Percentiles rank a stretch among this genome's conserved stretches.
These are phyloP conservation scores for Bovichtus variegatus DNA, from an alignment of 2,797 vertebrate genomes.

Conservation along the genomic window DNA sequence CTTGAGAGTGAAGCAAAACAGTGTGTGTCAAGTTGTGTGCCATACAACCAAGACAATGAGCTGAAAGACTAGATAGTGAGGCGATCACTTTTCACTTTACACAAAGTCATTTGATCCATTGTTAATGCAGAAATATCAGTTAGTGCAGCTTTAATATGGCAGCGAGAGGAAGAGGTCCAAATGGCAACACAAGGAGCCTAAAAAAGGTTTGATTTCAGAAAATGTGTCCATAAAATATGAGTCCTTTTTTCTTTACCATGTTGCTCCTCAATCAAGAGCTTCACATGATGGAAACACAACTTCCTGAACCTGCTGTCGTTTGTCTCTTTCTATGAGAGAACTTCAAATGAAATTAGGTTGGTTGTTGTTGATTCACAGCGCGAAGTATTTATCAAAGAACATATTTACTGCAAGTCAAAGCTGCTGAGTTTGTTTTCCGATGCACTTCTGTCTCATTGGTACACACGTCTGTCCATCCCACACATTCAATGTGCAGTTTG, in stretches of 20 bases:
- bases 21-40: too few relatives aligned
- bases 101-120: neutral
- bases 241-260: neutral
- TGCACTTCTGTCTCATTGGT: neutral
- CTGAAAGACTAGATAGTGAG: neutral
- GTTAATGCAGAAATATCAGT: neutral
- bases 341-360: neutral
- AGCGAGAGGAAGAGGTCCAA: neutral
- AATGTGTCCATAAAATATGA: too few relatives aligned
- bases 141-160: neutral
- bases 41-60: neutral
- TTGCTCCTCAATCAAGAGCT: neutral
- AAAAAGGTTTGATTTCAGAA: too few relatives aligned
- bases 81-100: neutral
- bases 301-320: neutral
- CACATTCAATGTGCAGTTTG: neutral
- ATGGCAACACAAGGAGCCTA: neutral
- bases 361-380: neutral
- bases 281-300: neutral
- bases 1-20: too few relatives aligned
- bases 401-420: neutral
- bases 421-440: neutral
- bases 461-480: neutral
- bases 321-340: neutral
- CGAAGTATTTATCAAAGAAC: neutral